These are phyloP conservation scores for Liodrosophila aerea DNA, from an alignment of 2,888 invertebrate genomes.

Conservation along the genomic window DNA sequence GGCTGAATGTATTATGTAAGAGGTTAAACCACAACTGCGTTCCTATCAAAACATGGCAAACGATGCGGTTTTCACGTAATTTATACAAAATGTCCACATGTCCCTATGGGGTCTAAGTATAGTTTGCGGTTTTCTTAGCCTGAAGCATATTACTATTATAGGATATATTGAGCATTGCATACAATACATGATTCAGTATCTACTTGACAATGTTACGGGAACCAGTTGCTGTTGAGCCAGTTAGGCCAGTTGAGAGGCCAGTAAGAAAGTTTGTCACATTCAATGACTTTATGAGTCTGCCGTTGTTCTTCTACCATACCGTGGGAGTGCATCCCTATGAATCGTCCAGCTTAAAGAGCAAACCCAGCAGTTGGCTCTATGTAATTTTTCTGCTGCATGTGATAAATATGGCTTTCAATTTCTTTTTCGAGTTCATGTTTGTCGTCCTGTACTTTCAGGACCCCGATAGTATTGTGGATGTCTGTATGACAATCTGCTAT, in stretches of 20 bases:
- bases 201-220: slow-evolving; percentile 1
- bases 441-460: slow-evolving; percentile 20
- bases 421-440: slow-evolving; percentile 14
- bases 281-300: slow-evolving; percentile 49
- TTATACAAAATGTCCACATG: no score
- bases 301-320: slow-evolving; percentile 38
- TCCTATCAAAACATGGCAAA: no score
- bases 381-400: slow-evolving; percentile 14
- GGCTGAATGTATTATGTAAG: no score
- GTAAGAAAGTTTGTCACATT: slow-evolving; percentile 17
- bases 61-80: no score
- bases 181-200: slow-evolving; percentile 3
- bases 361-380: slow-evolving; percentile 27
- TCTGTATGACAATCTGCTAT: slow-evolving; percentile 39
- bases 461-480: slow-evolving; percentile 26
- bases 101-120: no score
- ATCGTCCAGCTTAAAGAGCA: slow-evolving; percentile 3
- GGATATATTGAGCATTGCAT: no score
- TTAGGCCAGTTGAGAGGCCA: slow-evolving; percentile 1
- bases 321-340: slow-evolving; percentile 41
- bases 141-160: no score
- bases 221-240: not conserved
- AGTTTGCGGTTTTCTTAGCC: not conserved
- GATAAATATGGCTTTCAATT: slow-evolving; percentile 20
- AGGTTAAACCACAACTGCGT: no score